phyloP scores from a whole-genome alignment of 2,797 vertebrate species.

The Phoxinus dragarum region DNA sequence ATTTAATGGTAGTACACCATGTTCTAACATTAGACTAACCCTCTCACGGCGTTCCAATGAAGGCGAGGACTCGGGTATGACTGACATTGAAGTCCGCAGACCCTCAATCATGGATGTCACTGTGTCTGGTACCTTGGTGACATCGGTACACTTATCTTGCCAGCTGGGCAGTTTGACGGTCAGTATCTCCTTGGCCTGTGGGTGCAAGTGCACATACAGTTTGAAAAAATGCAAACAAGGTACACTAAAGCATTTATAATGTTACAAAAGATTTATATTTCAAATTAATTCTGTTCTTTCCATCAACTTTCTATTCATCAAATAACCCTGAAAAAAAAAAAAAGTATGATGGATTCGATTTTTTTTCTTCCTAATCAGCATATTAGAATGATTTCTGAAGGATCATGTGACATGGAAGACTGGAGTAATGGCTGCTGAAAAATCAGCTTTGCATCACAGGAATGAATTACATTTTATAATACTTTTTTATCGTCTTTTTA shows the following conservation, averaged over 20 bases:
- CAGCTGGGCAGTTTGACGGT: conserved; percentile 85
- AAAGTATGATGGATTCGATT: neutral
- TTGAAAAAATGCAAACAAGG: neutral
- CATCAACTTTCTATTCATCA: neutral
- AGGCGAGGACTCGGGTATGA: conserved; percentile 84
- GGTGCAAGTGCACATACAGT: neutral
- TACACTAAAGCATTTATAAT: neutral
- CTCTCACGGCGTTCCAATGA: conserved; percentile 74
- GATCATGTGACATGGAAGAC: neutral
- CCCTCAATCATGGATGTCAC: conserved; percentile 88
- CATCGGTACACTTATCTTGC: conserved; percentile 92
- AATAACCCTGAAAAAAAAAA: neutral
- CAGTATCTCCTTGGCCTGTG: conserved; percentile 89
- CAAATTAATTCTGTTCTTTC: neutral
- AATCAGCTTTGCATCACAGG: neutral
- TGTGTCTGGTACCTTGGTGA: conserved; percentile 89
- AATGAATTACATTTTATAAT: neutral
- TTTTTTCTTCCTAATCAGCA: neutral
- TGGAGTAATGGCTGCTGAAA: neutral
- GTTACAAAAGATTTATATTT: neutral
- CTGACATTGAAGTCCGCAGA: conserved; percentile 76
- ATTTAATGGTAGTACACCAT: neutral
- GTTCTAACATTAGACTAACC: conserved; percentile 73
- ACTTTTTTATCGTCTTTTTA: neutral
- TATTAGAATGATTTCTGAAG: neutral